Evolutionary conservation across 2,888 invertebrate genomes (phyloP), one percentile per base, ranked within the genome.

Genomic region (Drosophila cognata): DNA sequence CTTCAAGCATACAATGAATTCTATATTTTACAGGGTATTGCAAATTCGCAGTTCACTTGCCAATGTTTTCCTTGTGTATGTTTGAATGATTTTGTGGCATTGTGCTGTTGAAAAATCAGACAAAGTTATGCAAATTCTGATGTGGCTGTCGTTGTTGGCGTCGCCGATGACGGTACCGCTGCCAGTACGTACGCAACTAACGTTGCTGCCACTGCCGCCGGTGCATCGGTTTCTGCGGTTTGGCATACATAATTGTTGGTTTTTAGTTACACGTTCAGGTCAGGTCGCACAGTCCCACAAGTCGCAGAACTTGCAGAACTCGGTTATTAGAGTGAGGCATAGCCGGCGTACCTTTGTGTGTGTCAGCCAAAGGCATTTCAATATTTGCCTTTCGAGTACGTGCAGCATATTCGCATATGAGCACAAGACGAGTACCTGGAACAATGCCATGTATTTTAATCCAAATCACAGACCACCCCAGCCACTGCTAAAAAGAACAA

Each of bases 231-330:
- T 89, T 75, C 74, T 87, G 89, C 69, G 89, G 88, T 83, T 81
- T 82, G 82, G 82, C 87, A 87, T 86, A 87, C 86, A 86, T 87
- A 86, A 86, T 86, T 86, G 89, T 87, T 87, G 89, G 88, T 84
- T 87, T 87, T 83, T 82, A 89, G 87, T 88, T 88, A 82, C 89
- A 89, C 77, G 79, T 83, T 81, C 68, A 69, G 69, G 43, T 67
- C 66, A 57, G 58, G 51, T 60, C 62, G 64, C 65, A 71, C 68
- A 58, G 56, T 60, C 62, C 62, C 60, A 69, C 68, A 58, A 53
- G 46, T 48, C 57, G 60, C 51, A 59, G 63, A 53, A 64, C 61
- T 59, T 36, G 57, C 53, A 59, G 63, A 53, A 65, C 61, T 60
- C 46, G 56, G 59, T 63, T 72, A 79, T 79, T 72, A 79, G 63